phyloP scores from a whole-genome alignment of 2,888 invertebrate genomes.

The Microplitis deprimator region DNA sequence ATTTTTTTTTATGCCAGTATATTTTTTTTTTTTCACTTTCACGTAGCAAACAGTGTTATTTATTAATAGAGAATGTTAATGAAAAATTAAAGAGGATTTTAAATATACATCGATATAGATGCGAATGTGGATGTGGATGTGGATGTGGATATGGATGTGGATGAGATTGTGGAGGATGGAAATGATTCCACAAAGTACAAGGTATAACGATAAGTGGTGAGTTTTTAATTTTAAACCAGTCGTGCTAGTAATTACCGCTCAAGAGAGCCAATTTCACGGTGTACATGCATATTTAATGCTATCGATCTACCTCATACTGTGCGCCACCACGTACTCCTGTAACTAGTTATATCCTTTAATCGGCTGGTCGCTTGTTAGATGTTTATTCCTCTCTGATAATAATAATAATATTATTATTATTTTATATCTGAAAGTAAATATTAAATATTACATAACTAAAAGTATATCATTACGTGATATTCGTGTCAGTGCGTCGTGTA shows the following conservation, averaged over 20 bases:
- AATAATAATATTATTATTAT: neutral
- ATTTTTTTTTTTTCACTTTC: too few species aligned
- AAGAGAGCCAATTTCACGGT: constrained; percentile 58
- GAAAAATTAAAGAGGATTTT: too few species aligned
- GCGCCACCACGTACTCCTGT: constrained; percentile 5
- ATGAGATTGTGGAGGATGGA: neutral
- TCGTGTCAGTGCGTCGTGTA: neutral
- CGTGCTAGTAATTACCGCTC: constrained; percentile 58
- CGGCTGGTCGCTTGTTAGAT: constrained; percentile 13
- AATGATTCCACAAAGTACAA: constrained; percentile 21
- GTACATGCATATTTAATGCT: constrained; percentile 62
- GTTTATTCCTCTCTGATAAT: neutral
- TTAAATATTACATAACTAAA: neutral
- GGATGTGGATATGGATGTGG: neutral
- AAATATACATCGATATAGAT: too few species aligned
- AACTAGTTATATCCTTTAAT: neutral
- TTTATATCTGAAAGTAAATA: neutral
- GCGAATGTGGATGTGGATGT: too few species aligned
- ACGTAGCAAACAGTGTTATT: too few species aligned
- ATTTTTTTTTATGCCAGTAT: too few species aligned
- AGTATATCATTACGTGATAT: neutral
- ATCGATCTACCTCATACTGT: constrained; percentile 43
- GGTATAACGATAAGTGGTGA: constrained; percentile 55
- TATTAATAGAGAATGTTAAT: too few species aligned
- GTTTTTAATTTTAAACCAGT: constrained; percentile 59